Conservation (phyloP, 2,888 invertebrate genomes). For the Lasioglossum zephyrum region DNA sequence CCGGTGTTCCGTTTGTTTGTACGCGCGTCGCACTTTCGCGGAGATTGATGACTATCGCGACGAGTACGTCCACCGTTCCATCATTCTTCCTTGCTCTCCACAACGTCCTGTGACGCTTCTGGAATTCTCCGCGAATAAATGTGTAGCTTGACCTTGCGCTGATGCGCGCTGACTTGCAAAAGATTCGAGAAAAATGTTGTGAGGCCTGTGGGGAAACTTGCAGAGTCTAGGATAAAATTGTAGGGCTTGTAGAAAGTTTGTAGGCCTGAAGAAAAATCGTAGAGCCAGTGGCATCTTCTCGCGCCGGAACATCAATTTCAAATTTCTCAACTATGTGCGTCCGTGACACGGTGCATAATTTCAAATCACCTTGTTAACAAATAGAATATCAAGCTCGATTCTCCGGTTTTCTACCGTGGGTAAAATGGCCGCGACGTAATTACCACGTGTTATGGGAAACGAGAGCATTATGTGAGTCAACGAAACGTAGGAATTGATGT, state of each 20-base stretch:
- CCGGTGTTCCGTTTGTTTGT: conserved; percentile 87
- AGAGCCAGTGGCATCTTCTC: not conserved
- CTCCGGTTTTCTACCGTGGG: not conserved
- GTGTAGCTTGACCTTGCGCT: not conserved
- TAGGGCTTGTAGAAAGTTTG: not conserved
- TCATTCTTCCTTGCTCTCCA: not conserved
- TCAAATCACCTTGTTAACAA: conserved; percentile 4
- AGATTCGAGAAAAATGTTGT: not conserved
- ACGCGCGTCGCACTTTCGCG: conserved; percentile 86
- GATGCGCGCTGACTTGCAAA: not conserved
- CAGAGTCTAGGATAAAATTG: not conserved
- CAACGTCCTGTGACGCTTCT: not conserved
- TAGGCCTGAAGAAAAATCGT: not conserved
- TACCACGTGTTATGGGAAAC: not conserved
- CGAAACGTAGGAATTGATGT: conserved; percentile 7
- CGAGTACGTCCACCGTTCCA: conserved; percentile 82
- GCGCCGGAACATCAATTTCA: not conserved
- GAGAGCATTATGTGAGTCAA: not conserved
- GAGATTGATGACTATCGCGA: conserved; percentile 85
- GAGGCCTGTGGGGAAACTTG: not conserved
- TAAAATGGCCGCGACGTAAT: not conserved
- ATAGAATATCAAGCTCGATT: not conserved
- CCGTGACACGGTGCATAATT: not conserved
- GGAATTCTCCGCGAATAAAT: not conserved
- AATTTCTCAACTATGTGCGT: not conserved